Evolutionary conservation across 2,888 invertebrate genomes (phyloP), one percentile per base, ranked within the genome.

Genomic region (Papilio elwesi): DNA sequence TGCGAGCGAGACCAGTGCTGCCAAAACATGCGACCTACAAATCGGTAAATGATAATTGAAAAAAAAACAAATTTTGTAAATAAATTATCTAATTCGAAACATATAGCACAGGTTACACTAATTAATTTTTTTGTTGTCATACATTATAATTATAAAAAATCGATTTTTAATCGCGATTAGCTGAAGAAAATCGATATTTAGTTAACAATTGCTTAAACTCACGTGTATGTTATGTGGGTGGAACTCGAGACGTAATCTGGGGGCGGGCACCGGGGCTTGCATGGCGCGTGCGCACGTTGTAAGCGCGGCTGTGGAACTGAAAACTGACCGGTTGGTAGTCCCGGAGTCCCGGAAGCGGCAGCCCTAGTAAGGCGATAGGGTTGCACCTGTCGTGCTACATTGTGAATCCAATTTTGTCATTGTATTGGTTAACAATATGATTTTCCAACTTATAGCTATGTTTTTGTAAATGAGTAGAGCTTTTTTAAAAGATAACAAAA

Each of bases 151-250:
- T 9, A 43, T 9, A 43, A 1, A 43, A 1, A 43, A 43, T 43
- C 43, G 43, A 43, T 43, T 43, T 57, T 38, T 7, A 43, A 67
- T 67, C 13, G 6, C 2, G 6, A 67, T 48, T 43, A 16, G 15
- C 55, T 49, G n/a, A 15, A 53, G 47, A 68, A 70, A 57, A 53
- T 49, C 63, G 43, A 36, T 15, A 55, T 63, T 15, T 49, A 43
- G 11, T 62, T 36, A 16, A 67, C 11, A 13, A 69, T 16, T 13
- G 49, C 38, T 63, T 12, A 52, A 43, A 84, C 93, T 93, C 85
- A 93, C 93, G 75, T 93, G 93, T 74, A 93, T 93, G 75, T 93
- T 92, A 82, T 92, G 89, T 73, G 93, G 90, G 75, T 91, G 92
- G 52, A 92, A 83, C 43, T 91, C 91, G 63, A 93, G 79, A 71